These are phyloP conservation scores for Drosophila ustulata DNA, from an alignment of 2,888 invertebrate species.

Conservation along the genomic window DNA sequence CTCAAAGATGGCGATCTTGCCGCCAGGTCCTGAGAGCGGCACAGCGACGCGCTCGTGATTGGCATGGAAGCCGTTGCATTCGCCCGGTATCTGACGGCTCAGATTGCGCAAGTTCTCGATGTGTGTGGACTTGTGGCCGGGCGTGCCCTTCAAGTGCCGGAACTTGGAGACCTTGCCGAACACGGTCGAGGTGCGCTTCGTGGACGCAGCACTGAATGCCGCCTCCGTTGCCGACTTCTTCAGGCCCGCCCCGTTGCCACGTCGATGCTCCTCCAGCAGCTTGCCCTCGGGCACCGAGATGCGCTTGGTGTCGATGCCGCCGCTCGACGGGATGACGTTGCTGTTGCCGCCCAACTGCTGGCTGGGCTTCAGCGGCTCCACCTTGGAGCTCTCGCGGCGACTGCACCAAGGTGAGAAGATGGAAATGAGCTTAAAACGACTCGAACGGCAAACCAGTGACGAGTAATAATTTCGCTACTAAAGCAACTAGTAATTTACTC, in stretches of 20 bases:
- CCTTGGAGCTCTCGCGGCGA: slow-evolving; percentile 87
- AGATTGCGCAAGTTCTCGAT: slow-evolving; percentile 96
- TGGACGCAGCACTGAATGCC: slow-evolving; percentile 86
- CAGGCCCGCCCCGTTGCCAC: slow-evolving; percentile 80
- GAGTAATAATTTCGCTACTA: background rate
- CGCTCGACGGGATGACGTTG: slow-evolving; percentile 34
- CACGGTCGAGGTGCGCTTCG: slow-evolving; percentile 94
- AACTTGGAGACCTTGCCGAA: slow-evolving; percentile 96
- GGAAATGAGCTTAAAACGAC: background rate
- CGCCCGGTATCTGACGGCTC: slow-evolving; percentile 95
- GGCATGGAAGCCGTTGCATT: slow-evolving; percentile 97
- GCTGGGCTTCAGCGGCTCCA: slow-evolving; percentile 74
- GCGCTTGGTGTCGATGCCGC: slow-evolving; percentile 77
- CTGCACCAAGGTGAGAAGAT: slow-evolving; percentile 81
- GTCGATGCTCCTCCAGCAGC: slow-evolving; percentile 81
- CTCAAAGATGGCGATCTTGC: slow-evolving; percentile 94
- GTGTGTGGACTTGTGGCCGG: slow-evolving; percentile 95
- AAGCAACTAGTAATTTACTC: background rate
- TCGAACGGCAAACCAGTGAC: background rate
- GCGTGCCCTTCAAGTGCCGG: slow-evolving; percentile 95
- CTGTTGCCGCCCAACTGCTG: slow-evolving; percentile 86
- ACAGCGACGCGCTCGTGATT: slow-evolving; percentile 95
- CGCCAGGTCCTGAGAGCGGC: slow-evolving; percentile 95
- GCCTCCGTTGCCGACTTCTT: slow-evolving; percentile 85
- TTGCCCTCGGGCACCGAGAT: slow-evolving; percentile 83